phyloP scores from a whole-genome alignment of 2,113 vertebrate genomes.

The Desmodus rotundus region DNA sequence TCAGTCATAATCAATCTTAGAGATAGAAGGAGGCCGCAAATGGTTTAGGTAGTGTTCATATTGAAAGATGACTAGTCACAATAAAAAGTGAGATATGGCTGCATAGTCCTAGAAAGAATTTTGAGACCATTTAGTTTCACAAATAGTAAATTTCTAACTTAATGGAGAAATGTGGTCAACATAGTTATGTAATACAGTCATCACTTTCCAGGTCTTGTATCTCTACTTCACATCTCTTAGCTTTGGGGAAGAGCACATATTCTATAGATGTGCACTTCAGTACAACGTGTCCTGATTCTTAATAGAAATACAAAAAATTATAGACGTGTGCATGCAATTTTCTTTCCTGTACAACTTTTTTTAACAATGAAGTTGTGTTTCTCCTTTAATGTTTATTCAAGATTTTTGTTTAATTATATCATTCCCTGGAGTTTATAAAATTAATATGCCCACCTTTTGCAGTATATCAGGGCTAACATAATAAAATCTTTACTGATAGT shows the following conservation, averaged over 20 bases:
- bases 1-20: constrained; percentile 56
- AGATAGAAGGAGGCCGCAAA: constrained; percentile 38
- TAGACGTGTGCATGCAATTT: not conserved
- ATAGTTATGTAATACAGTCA: not conserved
- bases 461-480: not conserved
- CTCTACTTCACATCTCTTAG: not conserved
- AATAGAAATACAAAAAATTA: not conserved
- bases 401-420: not conserved
- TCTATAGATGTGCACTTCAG: not conserved
- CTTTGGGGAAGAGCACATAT: not conserved
- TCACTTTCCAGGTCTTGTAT: not conserved
- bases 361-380: not conserved
- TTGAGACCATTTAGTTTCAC: not conserved
- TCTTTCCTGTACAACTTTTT: not conserved
- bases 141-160: constrained; percentile 3
- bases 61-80: constrained; percentile 46
- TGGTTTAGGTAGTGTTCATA: constrained; percentile 39
- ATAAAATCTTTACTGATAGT: not conserved
- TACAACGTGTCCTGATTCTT: not conserved
- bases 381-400: not conserved
- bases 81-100: not conserved
- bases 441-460: not conserved
- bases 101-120: not conserved
- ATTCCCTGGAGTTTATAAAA: not conserved
- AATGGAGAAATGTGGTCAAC: not conserved